Evolutionary conservation across 2,113 vertebrate genomes (phyloP), one percentile per base, ranked within the genome.

Genomic region (Silurus asotus): DNA sequence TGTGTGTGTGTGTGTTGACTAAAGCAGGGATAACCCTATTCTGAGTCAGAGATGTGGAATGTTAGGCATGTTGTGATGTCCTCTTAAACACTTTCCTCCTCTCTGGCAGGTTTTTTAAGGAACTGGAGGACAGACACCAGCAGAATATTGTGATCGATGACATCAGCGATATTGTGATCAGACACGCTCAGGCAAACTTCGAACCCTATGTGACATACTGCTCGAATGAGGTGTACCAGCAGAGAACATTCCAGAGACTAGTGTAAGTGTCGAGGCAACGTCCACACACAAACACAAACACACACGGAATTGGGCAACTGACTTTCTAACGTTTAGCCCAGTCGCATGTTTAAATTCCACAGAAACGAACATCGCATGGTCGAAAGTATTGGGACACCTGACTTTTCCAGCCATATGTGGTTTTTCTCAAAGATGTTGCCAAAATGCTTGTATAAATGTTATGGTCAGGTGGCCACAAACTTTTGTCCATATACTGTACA

Each of bases 211-310:
- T 99, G 81, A 99, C 96, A 0, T 99, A 99, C 92, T 99, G 98
- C 93, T 98, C 96, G 79, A 99, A 99, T 9, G 98, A 99, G 90
- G 97, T 99, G 85, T 99, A 99, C 51, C 98, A 99, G 90, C 98
- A 99, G 84, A 94, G 98, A 17, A 99, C 97, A 0, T 95, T 99
- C 10, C 97, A 99, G 92, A 97, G 94, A 86, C 91, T 99, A 59
- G 82, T 97, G 98, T 99, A 93, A 97, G 97, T 93, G 81, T 70
- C 2, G 45, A 37, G 6, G 53, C 19, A 25, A 55, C 48, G 51
- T 72, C 62, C 59, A 51, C 19, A 17, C 51, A 10, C 28, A 6
- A 19, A 49, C 45, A 23, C 48, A 23, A 6, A 51, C 19, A 51
- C 19, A 51, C 20, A 48, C 6, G 49, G 17, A 74, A 37, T 37